Evolutionary conservation across 1,140 invertebrate species (phyloP).

Genomic region (Vanessa tameamea): DNA sequence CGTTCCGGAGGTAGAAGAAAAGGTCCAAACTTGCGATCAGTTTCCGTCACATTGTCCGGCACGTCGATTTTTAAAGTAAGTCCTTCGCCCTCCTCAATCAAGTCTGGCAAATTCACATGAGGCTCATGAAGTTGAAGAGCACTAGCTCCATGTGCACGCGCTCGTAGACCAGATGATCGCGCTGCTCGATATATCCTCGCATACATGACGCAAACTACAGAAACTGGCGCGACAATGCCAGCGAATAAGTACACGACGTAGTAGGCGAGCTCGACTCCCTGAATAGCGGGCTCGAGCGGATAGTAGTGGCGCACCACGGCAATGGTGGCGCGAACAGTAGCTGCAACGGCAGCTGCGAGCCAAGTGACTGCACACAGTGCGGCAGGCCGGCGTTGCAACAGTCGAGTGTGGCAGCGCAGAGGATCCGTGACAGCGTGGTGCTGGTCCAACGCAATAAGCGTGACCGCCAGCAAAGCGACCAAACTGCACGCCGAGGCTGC

Average conservation of each 20-base stretch:
- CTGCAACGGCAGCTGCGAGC: slow-evolving; percentile 82
- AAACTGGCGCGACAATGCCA: slow-evolving; percentile 61
- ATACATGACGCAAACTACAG: slow-evolving; percentile 74
- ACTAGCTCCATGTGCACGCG: slow-evolving; percentile 68
- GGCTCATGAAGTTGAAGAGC: slow-evolving; percentile 71
- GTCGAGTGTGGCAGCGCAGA: slow-evolving; percentile 89
- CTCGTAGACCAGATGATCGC: slow-evolving; percentile 66
- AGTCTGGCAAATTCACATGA: slow-evolving; percentile 60
- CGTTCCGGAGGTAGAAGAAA: slow-evolving; percentile 71
- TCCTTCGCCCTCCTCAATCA: slow-evolving; percentile 70
- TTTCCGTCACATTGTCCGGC: slow-evolving; percentile 50
- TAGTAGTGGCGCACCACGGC: slow-evolving; percentile 54
- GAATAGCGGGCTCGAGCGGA: slow-evolving; percentile 49
- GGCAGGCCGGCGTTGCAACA: slow-evolving; percentile 87
- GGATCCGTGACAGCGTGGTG: slow-evolving; percentile 94
- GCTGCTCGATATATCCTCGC: slow-evolving; percentile 75
- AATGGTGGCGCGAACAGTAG: slow-evolving; percentile 75
- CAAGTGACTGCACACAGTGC: slow-evolving; percentile 86
- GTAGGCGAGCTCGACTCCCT: slow-evolving; percentile 63
- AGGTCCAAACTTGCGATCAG: slow-evolving; percentile 66
- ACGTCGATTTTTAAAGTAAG: slow-evolving; percentile 73
- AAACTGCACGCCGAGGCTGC: slow-evolving; percentile 68
- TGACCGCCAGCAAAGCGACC: slow-evolving; percentile 83
- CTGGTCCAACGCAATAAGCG: slow-evolving; percentile 92
- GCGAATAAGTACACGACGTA: slow-evolving; percentile 67